Base-by-base conservation (phyloP, 2,113 vertebrate genomes). In the Speoplatyrhinus poulsoni region DNA sequence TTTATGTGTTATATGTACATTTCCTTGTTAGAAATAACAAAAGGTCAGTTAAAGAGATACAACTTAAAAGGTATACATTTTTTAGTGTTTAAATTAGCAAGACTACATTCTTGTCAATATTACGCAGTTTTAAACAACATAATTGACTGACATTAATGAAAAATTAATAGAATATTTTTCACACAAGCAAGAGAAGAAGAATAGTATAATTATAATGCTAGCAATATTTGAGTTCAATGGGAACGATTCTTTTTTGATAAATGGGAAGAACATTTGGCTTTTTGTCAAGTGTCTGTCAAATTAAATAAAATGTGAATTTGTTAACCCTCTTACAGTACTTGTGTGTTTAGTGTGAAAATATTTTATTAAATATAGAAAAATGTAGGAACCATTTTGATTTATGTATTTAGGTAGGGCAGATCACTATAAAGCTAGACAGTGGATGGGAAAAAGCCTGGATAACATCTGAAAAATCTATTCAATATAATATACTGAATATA, bases 251-350 rank as follows among this genome's bases (percentile, higher is more conserved):
- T 65, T 50, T 64, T 53, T 12, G 7, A 69, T 53, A 69, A 6
- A 62, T 71, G 48, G 19, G 36, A 32, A 54, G 6, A 15, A 62
- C 62, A 55, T n/a, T 64, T 70, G 16, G 10, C 3, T 66, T 64
- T 72, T 70, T 71, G 65, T 82, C 55, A 33, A 78, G 80, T 82
- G 33, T 72, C 33, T 77, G 62, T 72, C 50, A 76, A 53, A 85
- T 76, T n/a, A 78, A 69, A 70, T 16, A 66, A 89, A 88, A n/a
- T 60, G 63, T 74, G 73, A 36, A 41, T 85, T 85, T 80, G 81
- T 74, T 69, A 85, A 79, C 76, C 63, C 65, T 46, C 66, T 0
- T 1, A 12, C 12, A 0, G 52, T 64, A 41, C 69, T 64, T 16
- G 16, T 54, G 3, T 15, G 1, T 15, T 54, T 54, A 3, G 53